These are phyloP conservation scores for Odiellus spinosus DNA, from an alignment of 2,888 invertebrate species.

Conservation along the genomic window DNA sequence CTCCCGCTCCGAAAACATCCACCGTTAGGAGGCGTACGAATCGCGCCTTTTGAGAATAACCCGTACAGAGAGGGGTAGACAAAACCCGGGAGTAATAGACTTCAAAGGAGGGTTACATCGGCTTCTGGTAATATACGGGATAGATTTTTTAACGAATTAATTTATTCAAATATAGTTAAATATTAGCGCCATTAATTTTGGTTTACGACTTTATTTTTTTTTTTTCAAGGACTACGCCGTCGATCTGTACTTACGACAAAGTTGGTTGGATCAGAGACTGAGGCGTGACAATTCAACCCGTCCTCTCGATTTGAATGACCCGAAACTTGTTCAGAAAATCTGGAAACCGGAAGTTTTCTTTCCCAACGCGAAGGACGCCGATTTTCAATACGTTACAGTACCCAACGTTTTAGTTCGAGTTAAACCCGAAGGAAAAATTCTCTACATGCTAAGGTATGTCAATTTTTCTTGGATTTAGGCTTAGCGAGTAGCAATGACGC, in stretches of 20 bases:
- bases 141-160: too few species aligned
- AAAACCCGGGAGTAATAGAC: too few species aligned
- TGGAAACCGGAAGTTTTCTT: constrained; percentile 26
- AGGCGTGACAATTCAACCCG: constrained; percentile 31
- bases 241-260: constrained; percentile 35
- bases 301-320: constrained; percentile 33
- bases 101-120: too few species aligned
- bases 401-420: constrained; percentile 23
- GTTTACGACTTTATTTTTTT: neutral
- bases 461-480: neutral
- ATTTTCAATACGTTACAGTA: constrained; percentile 23
- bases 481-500: too few species aligned
- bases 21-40: too few species aligned
- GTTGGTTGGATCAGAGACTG: constrained; percentile 35
- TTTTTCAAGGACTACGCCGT: constrained; percentile 34
- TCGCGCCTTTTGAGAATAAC: too few species aligned
- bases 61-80: too few species aligned
- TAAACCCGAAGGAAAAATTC: constrained; percentile 20
- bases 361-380: constrained; percentile 23
- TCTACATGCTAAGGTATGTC: constrained; percentile 23
- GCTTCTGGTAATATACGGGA: too few species aligned
- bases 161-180: too few species aligned
- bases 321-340: constrained; percentile 23
- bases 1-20: too few species aligned
- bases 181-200: too few species aligned